Evolutionary conservation across 1,140 invertebrate species (phyloP), one percentile per base, ranked within the genome.

Genomic region (Drosophila pectinifera): DNA sequence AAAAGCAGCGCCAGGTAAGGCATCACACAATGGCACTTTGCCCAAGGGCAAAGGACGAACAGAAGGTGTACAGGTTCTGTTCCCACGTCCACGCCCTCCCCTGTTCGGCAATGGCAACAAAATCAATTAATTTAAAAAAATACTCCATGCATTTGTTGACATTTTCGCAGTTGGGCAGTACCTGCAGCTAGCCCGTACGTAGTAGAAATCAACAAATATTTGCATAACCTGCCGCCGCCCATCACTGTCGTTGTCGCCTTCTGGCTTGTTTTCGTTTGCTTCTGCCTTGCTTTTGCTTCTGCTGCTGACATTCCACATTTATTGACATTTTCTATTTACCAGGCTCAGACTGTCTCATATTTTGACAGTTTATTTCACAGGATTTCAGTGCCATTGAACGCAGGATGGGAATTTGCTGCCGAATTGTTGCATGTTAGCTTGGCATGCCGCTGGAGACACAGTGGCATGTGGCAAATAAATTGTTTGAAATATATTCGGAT

Each of bases 101-200:
- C 34, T 43, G 41, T n/a, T n/a, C n/a, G n/a, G n/a, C 79, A 88
- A 88, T 76, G 76, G 59, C 80, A 88, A 62, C 65, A 79, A 83
- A 88, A 89, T 89, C 83, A 88, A 88, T 89, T 88, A 89, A 89
- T 77, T 88, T 89, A 83, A 89, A 86, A 86, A 43, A 72, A 80
- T 68, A 62, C 68, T 65, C 46, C 64, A 62, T 88, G 74, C 80
- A 80, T 48, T 63, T 65, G 42, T 54, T 85, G 54, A 63, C 73
- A 69, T 69, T 78, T 56, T 53, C 46, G 26, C 72, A 57, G 73
- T 39, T 74, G 57, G 49, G 34, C 67, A 41, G 36, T 48, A 34
- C 34, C 42, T 24, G 48, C 57, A 36, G 28, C 42, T 45, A n/a
- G 31, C 13, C 5, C 7, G 43, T 24, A 26, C 64, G n/a, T 34